Conservation (phyloP, 2,797 vertebrate genomes). For the Manis javanica region DNA sequence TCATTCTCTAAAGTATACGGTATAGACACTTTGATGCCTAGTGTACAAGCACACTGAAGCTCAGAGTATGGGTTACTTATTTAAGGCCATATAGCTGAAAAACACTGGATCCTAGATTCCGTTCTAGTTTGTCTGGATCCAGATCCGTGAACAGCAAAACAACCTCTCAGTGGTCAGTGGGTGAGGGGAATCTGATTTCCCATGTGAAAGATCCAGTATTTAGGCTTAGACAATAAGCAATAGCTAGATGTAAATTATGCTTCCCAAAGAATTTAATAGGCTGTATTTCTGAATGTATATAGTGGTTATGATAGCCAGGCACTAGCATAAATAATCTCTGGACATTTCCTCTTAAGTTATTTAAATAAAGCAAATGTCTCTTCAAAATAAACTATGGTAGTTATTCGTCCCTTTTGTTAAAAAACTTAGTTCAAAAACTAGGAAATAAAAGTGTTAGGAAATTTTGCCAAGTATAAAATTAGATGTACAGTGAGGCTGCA, state of each 20-base stretch:
- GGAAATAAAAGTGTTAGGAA: slow-evolving; percentile 10
- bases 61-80: background rate
- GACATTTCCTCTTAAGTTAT: background rate
- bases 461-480: background rate
- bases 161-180: background rate
- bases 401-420: background rate
- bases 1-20: background rate
- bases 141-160: background rate
- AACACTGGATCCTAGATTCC: background rate
- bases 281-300: background rate
- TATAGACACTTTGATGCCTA: background rate
- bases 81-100: background rate
- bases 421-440: background rate
- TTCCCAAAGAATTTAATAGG: background rate
- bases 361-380: slow-evolving; percentile 7
- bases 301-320: background rate
- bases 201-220: background rate
- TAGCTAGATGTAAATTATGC: background rate
- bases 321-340: background rate
- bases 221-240: background rate
- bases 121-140: background rate
- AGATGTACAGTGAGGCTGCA: background rate
- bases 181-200: background rate
- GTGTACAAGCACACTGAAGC: background rate
- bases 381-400: background rate